Evolutionary conservation across 2,888 invertebrate genomes (phyloP).

Genomic region (Selenia dentaria): DNA sequence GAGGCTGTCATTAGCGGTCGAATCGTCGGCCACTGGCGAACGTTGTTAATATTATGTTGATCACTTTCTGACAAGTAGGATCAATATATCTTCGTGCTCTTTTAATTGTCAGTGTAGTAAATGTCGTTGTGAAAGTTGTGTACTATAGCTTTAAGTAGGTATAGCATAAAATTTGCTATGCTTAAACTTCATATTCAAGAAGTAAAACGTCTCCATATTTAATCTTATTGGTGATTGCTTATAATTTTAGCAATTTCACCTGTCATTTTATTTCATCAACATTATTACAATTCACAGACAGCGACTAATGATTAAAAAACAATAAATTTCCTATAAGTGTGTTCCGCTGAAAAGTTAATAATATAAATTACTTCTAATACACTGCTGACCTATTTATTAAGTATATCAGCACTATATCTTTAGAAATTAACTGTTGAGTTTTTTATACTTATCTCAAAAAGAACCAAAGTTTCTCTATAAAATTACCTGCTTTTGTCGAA

Average conservation of each 20-base stretch:
- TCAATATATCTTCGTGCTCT: too few relatives aligned
- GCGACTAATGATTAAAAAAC: constrained; percentile 70
- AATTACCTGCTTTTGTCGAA: constrained; percentile 79
- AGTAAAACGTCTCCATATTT: too few relatives aligned
- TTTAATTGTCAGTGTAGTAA: too few relatives aligned
- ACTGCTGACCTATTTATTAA: constrained; percentile 80
- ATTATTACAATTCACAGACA: constrained; percentile 48
- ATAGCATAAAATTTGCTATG: too few relatives aligned
- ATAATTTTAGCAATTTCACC: constrained; percentile 13
- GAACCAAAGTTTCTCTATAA: constrained; percentile 61
- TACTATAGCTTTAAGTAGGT: too few relatives aligned
- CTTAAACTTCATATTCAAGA: too few relatives aligned
- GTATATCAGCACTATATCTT: constrained; percentile 59
- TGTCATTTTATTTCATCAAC: constrained; percentile 38
- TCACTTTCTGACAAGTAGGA: too few relatives aligned
- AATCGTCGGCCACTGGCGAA: too few relatives aligned
- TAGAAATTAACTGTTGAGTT: constrained; percentile 61
- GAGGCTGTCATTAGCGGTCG: too few relatives aligned
- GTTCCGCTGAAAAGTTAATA: constrained; percentile 70
- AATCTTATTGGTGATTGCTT: too few relatives aligned
- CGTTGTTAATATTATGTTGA: too few relatives aligned
- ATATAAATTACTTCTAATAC: constrained; percentile 57
- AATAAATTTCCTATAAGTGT: constrained; percentile 66
- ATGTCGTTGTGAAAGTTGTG: too few relatives aligned
- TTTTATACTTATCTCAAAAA: constrained; percentile 60